A percentile compares a stretch with the other conserved stretches of the same genome.
Evolutionary conservation across 2,113 vertebrate genomes (phyloP).

Genomic region (Oryzias curvinotus): DNA sequence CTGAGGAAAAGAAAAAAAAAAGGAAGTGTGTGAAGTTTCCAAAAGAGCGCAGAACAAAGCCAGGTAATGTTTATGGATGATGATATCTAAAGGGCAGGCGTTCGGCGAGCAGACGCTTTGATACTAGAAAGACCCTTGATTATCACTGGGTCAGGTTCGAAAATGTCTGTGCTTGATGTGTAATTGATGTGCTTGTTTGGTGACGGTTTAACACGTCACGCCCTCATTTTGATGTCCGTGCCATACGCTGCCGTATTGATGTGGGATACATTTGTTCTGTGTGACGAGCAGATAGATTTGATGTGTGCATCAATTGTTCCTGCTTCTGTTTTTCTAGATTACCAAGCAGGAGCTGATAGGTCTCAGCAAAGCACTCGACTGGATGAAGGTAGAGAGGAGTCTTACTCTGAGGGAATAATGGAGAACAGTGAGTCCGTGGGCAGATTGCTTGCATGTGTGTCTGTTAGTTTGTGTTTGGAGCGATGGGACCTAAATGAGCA

Average conservation of each 20-base stretch:
- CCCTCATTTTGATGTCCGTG: slow-evolving; percentile 55
- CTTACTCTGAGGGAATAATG: slow-evolving; percentile 45
- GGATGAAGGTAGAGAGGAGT: slow-evolving; percentile 24
- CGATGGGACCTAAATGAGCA: slow-evolving; percentile 71
- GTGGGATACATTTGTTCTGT: slow-evolving; percentile 55
- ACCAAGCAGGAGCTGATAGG: no score
- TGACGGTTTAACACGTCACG: slow-evolving; percentile 47
- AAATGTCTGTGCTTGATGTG: slow-evolving; percentile 65
- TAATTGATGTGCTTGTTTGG: slow-evolving; percentile 65
- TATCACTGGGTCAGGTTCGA: slow-evolving; percentile 47
- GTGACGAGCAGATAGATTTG: slow-evolving; percentile 30
- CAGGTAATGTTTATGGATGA: slow-evolving; percentile 77
- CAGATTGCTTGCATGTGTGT: slow-evolving; percentile 47
- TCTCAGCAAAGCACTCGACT: no score
- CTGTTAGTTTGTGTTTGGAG: slow-evolving; percentile 41
- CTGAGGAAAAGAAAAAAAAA: slow-evolving; percentile 16
- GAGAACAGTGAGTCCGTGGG: slow-evolving; percentile 52
- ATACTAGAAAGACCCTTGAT: slow-evolving; percentile 58
- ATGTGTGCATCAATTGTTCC: slow-evolving; percentile 32
- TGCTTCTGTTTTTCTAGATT: slow-evolving; percentile 24
- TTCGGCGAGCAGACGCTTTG: slow-evolving; percentile 61
- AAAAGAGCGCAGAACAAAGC: slow-evolving; percentile 61
- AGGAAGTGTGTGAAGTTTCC: slow-evolving; percentile 36
- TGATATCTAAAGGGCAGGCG: slow-evolving; percentile 61
- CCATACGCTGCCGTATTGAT: slow-evolving; percentile 51